Conservation (phyloP, 2,888 invertebrate genomes). For the Agriopis aurantiaria region DNA sequence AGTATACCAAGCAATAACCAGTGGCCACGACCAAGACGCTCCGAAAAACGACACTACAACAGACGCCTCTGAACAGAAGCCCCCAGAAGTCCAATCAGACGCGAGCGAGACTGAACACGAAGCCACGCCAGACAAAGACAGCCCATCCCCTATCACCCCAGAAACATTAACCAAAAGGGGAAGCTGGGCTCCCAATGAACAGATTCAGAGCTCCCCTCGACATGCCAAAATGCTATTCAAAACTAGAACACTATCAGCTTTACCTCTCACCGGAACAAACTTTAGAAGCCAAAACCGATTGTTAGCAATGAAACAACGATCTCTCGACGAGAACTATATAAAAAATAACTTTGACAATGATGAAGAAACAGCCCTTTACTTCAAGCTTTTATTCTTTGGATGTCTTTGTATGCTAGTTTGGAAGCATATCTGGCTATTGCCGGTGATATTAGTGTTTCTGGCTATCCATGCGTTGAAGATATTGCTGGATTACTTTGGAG, state of each 20-base stretch:
- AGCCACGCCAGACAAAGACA: constrained; percentile 70
- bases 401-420: constrained; percentile 94
- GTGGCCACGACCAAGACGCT: constrained; percentile 44
- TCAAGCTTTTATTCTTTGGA: constrained; percentile 92
- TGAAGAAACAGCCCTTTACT: constrained; percentile 89
- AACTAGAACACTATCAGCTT: constrained; percentile 77
- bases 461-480: constrained; percentile 88
- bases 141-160: constrained; percentile 68
- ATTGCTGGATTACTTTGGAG: constrained; percentile 81
- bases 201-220: constrained; percentile 66
- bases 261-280: constrained; percentile 73
- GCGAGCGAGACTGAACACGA: constrained; percentile 68
- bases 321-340: constrained; percentile 79
- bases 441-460: constrained; percentile 92
- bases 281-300: constrained; percentile 72
- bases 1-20: constrained; percentile 65
- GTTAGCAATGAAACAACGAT: constrained; percentile 73
- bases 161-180: constrained; percentile 64
- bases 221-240: constrained; percentile 77
- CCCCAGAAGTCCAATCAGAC: constrained; percentile 60
- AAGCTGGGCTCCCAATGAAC: constrained; percentile 69
- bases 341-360: constrained; percentile 75
- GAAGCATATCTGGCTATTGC: constrained; percentile 94
- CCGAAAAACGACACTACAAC: background rate
- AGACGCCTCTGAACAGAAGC: constrained; percentile 55